Base-by-base conservation (phyloP, 2,113 vertebrate genomes). In the Lasiurus cinereus region DNA sequence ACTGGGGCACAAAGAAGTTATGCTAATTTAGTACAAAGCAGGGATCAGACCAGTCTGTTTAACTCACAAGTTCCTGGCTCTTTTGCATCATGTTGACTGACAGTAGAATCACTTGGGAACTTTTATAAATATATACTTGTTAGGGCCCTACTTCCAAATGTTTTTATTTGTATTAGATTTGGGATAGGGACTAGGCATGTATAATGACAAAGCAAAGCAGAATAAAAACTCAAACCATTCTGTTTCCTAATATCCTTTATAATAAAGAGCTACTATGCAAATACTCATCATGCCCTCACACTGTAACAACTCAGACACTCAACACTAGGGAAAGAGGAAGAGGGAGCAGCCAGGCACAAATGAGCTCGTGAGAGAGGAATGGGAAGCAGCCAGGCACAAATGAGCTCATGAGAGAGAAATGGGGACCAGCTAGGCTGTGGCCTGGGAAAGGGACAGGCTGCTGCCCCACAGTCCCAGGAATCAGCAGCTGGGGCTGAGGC, bases 151-250 rank as follows among this genome's bases (percentile, higher is more conserved):
- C 52, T 76, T 14, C 24, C 22, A 46, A 64, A 90, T 5, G 54
- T 79, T 93, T 92, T 78, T 22, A 50, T 86, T 93, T 74, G 72
- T 93, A 36, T 67, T 93, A 87, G 62, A 43, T 90, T 90, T 84
- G 77, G 21, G 24, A 22, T 87, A 12, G 6, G 22, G 0, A 54
- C 62, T 10, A 89, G 59, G 13, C 39, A 70, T 48, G 21, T 83
- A 19, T 67, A 83, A 59, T 82, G 70, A 74, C 15, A 66, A 80
- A 85, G 39, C 39, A 74, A 86, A 92, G 22, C 66, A 80, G 84
- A 79, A 48, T 69, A 73, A 88, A 72, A 73, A 27, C 12, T 67
- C 24, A 56, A 43, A 78, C 31, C 22, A 67, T 14, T 85, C 48
- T 87, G 1, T 82, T 13, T 56, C 21, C 19, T 91, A 16, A 54